Percentiles rank a stretch among this genome's conserved stretches.
Conservation (phyloP, 2,888 invertebrate genomes). For the Phymatocera aterrima region DNA sequence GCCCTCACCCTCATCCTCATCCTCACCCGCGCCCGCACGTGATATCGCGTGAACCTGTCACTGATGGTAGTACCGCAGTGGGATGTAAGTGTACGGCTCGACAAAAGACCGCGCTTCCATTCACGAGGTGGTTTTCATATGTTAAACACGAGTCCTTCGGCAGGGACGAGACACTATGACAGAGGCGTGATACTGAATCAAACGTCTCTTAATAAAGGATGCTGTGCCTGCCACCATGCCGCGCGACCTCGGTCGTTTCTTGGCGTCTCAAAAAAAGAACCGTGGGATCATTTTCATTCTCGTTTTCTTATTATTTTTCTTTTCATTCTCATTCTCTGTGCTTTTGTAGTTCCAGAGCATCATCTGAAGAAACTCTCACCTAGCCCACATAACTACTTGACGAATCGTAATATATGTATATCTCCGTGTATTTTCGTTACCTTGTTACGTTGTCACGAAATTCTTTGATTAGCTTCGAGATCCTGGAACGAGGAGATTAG, state of each 20-base stretch:
- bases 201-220: slow-evolving; percentile 72
- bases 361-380: no score
- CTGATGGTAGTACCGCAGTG: slow-evolving; percentile 43
- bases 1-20: not conserved
- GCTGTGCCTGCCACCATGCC: slow-evolving; percentile 50
- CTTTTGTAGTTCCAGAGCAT: no score
- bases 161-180: slow-evolving; percentile 55
- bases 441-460: slow-evolving; percentile 17
- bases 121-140: slow-evolving; percentile 68
- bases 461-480: slow-evolving; percentile 21
- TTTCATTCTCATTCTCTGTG: no score
- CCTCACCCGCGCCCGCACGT: slow-evolving; percentile 24
- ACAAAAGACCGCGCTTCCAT: slow-evolving; percentile 65
- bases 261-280: slow-evolving; percentile 67
- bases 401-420: no score
- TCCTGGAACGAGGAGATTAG: slow-evolving; percentile 1
- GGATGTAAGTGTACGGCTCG: slow-evolving; percentile 56
- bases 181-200: slow-evolving; percentile 73
- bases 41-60: slow-evolving; percentile 64
- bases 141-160: slow-evolving; percentile 64
- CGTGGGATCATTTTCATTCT: slow-evolving; percentile 71
- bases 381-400: not conserved
- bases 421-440: not conserved
- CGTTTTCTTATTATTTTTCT: not conserved
- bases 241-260: slow-evolving; percentile 1